phyloP scores from a whole-genome alignment of 2,888 invertebrate species.

The Dicycla oo region DNA sequence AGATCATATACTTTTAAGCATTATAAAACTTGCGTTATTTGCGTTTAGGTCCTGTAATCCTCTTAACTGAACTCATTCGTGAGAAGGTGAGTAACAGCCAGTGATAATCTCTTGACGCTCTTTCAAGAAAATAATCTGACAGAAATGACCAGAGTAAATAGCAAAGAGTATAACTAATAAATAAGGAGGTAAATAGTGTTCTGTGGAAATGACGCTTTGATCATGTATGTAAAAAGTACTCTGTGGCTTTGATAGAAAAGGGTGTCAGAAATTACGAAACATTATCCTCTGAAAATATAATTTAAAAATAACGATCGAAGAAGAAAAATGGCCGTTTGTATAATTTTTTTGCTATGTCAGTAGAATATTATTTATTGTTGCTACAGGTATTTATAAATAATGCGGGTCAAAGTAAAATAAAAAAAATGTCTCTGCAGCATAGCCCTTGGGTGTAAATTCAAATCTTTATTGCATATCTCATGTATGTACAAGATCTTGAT shows the following conservation, averaged over 20 bases:
- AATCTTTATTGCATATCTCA: no score
- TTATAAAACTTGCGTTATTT: no score
- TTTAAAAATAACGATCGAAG: background rate
- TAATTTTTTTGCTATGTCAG: conserved; percentile 14
- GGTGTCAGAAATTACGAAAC: conserved; percentile 26
- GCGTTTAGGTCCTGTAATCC: no score
- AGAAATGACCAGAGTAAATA: background rate
- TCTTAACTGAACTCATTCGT: background rate
- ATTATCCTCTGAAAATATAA: background rate
- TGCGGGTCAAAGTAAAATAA: background rate
- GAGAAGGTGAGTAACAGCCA: background rate
- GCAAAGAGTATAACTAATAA: no score
- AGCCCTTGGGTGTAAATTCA: background rate
- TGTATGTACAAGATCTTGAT: no score
- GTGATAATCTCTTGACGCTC: background rate
- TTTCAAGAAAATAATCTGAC: conserved; percentile 17
- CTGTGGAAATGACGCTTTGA: no score
- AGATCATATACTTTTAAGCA: no score
- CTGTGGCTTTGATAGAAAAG: conserved; percentile 23
- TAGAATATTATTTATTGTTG: conserved; percentile 11
- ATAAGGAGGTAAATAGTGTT: no score
- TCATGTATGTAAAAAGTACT: no score
- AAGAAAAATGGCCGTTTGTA: conserved; percentile 37
- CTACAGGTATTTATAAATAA: conserved; percentile 12
- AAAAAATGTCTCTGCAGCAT: background rate